phyloP scores from a whole-genome alignment of 1,140 invertebrate species.

The Drosophila jambulina region DNA sequence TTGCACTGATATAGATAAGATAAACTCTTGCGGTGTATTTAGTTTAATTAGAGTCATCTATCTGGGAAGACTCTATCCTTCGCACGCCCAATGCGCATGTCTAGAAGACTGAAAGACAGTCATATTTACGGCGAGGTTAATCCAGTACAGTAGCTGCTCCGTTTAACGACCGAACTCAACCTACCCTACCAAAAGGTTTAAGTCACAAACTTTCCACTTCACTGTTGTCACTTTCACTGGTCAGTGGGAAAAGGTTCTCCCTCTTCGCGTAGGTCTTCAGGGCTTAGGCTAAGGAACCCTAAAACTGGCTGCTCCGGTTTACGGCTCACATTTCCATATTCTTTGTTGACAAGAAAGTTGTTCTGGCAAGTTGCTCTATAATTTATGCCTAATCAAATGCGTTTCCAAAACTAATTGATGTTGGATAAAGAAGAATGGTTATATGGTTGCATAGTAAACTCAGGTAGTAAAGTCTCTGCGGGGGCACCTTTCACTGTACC shows the following conservation, averaged over 20 bases:
- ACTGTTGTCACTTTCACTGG: slow-evolving; percentile 56
- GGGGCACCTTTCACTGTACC: slow-evolving; percentile 38
- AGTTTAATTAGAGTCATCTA: slow-evolving; percentile 52
- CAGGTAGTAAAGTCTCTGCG: slow-evolving; percentile 13
- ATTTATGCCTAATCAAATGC: slow-evolving; percentile 25
- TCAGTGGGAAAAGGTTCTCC: slow-evolving; percentile 23
- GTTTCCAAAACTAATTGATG: slow-evolving; percentile 3
- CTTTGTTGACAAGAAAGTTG: slow-evolving; percentile 35
- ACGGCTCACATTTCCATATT: slow-evolving; percentile 41
- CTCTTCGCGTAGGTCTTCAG: slow-evolving; percentile 9
- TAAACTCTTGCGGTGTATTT: slow-evolving; percentile 60
- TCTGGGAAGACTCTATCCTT: not conserved
- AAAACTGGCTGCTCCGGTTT: slow-evolving; percentile 41
- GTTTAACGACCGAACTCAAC: slow-evolving; percentile 32
- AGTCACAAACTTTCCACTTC: slow-evolving; percentile 71
- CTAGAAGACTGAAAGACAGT: not conserved
- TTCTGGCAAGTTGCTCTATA: not conserved
- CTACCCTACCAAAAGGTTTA: slow-evolving; percentile 43
- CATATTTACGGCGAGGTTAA: slow-evolving; percentile 17
- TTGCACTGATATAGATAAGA: slow-evolving; percentile 53
- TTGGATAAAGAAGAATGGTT: not conserved
- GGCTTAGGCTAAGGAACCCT: slow-evolving; percentile 2
- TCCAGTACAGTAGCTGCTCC: slow-evolving; percentile 40
- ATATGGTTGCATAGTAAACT: not conserved
- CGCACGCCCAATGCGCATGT: slow-evolving; percentile 55